Evolutionary conservation across 1,140 invertebrate species (phyloP).

Genomic region (Lordiphosa mommai): DNA sequence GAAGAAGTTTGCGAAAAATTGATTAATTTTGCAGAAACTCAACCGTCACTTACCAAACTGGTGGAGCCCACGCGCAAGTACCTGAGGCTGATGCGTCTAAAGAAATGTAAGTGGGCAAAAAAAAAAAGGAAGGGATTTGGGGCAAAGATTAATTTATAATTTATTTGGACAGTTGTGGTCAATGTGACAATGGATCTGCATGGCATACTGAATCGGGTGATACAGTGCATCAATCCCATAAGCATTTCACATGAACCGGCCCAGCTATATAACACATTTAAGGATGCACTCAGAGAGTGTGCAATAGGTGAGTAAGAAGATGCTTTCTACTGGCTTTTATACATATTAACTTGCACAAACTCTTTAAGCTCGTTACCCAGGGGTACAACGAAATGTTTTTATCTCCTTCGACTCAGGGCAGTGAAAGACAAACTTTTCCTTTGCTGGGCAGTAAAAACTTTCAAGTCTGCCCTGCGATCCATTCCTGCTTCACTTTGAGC

Average conservation of each 20-base stretch:
- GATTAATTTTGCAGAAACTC: conserved; percentile 80
- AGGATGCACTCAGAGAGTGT: conserved; percentile 82
- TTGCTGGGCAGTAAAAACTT: no score
- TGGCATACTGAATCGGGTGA: conserved; percentile 82
- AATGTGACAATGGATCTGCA: conserved; percentile 84
- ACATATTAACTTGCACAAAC: neutral
- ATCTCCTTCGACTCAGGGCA: no score
- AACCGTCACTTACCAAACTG: conserved; percentile 82
- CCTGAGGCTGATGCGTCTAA: conserved; percentile 83
- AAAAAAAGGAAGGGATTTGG: no score
- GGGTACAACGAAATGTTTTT: no score
- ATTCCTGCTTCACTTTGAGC: no score
- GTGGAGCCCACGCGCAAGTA: conserved; percentile 82
- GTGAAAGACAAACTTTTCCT: no score
- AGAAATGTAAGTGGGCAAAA: conserved; percentile 81
- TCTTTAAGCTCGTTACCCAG: no score
- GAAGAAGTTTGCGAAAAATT: conserved; percentile 82
- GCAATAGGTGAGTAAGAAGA: conserved; percentile 80
- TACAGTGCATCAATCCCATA: conserved; percentile 81
- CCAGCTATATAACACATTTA: conserved; percentile 83
- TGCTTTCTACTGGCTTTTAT: neutral
- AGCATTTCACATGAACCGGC: conserved; percentile 80
- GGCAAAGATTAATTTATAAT: neutral
- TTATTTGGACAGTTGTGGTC: conserved; percentile 81
- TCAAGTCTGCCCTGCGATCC: no score